Conservation (phyloP, 2,888 invertebrate species). For the Ditula angustiorana region DNA sequence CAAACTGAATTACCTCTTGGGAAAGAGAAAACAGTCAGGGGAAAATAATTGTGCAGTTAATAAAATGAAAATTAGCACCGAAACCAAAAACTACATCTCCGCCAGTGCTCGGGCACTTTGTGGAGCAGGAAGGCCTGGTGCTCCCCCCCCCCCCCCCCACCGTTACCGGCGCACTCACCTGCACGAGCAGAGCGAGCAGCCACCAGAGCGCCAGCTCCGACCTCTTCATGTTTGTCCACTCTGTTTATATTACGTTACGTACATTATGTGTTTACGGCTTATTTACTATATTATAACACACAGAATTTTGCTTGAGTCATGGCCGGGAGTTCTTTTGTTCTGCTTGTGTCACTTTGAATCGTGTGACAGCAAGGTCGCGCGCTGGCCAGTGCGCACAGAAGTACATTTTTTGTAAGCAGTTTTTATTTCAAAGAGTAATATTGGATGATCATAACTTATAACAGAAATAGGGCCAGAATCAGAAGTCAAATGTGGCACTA, state of each 20-base stretch:
- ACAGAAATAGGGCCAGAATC: too few species aligned
- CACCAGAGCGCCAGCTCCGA: constrained; percentile 61
- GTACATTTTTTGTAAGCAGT: constrained; percentile 41
- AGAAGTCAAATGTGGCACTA: too few species aligned
- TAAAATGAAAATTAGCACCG: too few species aligned
- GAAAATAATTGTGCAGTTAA: too few species aligned
- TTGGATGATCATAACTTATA: too few species aligned
- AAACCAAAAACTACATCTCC: too few species aligned
- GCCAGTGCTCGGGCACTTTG: too few species aligned
- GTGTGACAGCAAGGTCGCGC: background rate
- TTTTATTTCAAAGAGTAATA: too few species aligned
- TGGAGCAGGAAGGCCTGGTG: background rate
- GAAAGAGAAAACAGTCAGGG: too few species aligned
- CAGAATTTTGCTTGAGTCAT: constrained; percentile 64
- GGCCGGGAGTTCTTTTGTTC: constrained; percentile 70
- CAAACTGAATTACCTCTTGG: too few species aligned
- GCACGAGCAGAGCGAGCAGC: constrained; percentile 65
- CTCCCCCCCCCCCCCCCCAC: background rate
- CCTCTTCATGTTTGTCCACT: constrained; percentile 62
- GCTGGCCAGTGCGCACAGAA: constrained; percentile 46
- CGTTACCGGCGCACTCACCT: constrained; percentile 55
- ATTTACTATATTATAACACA: constrained; percentile 51
- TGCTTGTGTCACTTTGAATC: constrained; percentile 42
- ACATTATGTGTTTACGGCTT: constrained; percentile 47
- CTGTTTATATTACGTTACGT: constrained; percentile 8